phyloP scores from a whole-genome alignment of 2,888 invertebrate species.

The Brachyptera putata region DNA sequence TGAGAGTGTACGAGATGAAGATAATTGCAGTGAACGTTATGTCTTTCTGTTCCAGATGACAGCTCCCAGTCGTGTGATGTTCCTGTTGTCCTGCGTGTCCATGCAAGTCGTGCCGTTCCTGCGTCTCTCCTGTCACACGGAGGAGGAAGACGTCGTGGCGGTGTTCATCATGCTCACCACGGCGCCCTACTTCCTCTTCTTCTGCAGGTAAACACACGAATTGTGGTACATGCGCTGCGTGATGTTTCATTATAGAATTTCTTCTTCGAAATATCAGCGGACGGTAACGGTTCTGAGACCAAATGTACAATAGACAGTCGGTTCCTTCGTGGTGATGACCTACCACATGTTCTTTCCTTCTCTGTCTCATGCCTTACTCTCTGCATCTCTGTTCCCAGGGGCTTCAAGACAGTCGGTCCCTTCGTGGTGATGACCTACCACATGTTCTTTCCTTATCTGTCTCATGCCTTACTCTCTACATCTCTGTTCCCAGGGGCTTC shows the following conservation, averaged over 20 bases:
- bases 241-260: no score
- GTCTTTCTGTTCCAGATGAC: conserved; percentile 58
- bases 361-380: no score
- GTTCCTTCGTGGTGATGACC: conserved; percentile 99
- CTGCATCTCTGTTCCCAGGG: no score
- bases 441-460: no score
- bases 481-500: conserved; percentile 79
- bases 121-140: conserved; percentile 76
- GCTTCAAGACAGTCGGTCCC: conserved; percentile 96
- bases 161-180: conserved; percentile 93
- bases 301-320: no score
- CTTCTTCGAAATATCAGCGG: no score
- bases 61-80: conserved; percentile 88
- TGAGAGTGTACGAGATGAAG: no score
- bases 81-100: conserved; percentile 85
- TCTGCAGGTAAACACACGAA: conserved; percentile 69
- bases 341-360: conserved; percentile 98
- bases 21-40: no score
- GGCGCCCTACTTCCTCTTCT: conserved; percentile 94
- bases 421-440: conserved; percentile 99
- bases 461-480: no score
- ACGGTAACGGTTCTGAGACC: no score
- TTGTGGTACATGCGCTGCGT: no score
- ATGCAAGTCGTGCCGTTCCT: conserved; percentile 82
- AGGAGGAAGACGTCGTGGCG: conserved; percentile 86